Evolutionary conservation across 2,797 vertebrate species (phyloP).

Genomic region (Microctenopoma steveboyesi): DNA sequence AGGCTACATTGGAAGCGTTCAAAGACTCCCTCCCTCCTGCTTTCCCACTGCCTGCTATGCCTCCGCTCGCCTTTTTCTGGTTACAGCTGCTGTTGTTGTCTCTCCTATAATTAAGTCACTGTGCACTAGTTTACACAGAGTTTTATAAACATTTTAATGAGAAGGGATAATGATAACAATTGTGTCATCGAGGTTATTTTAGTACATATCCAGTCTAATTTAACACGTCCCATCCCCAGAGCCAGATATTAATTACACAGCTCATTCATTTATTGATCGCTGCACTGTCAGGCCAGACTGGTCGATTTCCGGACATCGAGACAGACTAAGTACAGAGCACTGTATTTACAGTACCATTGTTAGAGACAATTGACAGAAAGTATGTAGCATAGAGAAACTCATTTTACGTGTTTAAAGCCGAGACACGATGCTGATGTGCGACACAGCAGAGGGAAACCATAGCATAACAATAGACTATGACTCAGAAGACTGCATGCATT

Average conservation of each 20-base stretch:
- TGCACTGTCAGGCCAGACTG: conserved; percentile 19
- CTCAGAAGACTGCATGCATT: conserved; percentile 14
- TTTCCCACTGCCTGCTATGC: background rate
- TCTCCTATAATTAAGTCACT: background rate
- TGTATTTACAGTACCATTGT: background rate
- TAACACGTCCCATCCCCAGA: background rate
- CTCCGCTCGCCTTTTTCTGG: background rate
- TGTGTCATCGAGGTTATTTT: background rate
- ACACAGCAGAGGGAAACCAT: background rate
- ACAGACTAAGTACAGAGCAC: background rate
- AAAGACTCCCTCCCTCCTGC: conserved; percentile 20
- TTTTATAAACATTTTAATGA: background rate
- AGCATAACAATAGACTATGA: background rate
- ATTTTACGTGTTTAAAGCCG: no score
- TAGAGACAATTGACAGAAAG: no score
- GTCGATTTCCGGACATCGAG: conserved; percentile 5
- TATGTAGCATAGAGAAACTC: no score
- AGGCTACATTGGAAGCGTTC: conserved; percentile 44
- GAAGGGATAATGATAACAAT: background rate
- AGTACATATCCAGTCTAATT: background rate
- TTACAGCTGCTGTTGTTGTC: conserved; percentile 10
- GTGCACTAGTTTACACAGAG: background rate
- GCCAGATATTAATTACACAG: conserved; percentile 26
- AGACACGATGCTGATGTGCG: background rate
- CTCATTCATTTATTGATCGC: conserved; percentile 50